Evolutionary conservation across 2,797 vertebrate species (phyloP).

Genomic region (Jordanella pulchra): DNA sequence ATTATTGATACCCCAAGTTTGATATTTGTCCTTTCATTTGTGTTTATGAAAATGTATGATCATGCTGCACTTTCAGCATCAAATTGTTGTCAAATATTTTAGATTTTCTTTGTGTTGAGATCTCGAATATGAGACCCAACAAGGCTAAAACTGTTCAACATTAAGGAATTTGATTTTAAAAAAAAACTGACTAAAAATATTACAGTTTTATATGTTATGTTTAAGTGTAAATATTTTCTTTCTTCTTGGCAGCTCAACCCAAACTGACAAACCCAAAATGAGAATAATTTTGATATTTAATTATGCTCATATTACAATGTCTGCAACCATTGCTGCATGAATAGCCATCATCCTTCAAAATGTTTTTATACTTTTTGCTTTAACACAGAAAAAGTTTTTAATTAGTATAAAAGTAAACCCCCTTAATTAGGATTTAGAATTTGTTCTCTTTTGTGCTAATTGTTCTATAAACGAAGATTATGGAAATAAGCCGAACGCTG

Average conservation of each 20-base stretch:
- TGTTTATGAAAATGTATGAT: too few relatives aligned
- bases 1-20: too few relatives aligned
- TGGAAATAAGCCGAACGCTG: constrained; percentile 21
- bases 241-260: background rate
- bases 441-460: constrained; percentile 45
- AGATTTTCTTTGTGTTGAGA: background rate
- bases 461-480: constrained; percentile 35
- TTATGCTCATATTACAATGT: background rate
- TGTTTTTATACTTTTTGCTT: background rate
- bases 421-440: constrained; percentile 28
- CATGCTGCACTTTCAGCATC: background rate
- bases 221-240: background rate
- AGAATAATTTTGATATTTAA: constrained; percentile 14
- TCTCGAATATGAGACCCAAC: background rate
- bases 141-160: background rate
- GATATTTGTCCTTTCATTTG: too few relatives aligned
- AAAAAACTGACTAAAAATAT: background rate
- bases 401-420: constrained; percentile 33
- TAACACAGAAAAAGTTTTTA: constrained; percentile 10
- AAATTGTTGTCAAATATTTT: background rate
- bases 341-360: background rate
- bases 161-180: background rate
- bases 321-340: background rate
- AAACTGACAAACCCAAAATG: constrained; percentile 1
- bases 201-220: background rate